Evolutionary conservation across 1,140 invertebrate genomes (phyloP), one percentile per base, ranked within the genome.

Genomic region (Leptonema lineaticorne): DNA sequence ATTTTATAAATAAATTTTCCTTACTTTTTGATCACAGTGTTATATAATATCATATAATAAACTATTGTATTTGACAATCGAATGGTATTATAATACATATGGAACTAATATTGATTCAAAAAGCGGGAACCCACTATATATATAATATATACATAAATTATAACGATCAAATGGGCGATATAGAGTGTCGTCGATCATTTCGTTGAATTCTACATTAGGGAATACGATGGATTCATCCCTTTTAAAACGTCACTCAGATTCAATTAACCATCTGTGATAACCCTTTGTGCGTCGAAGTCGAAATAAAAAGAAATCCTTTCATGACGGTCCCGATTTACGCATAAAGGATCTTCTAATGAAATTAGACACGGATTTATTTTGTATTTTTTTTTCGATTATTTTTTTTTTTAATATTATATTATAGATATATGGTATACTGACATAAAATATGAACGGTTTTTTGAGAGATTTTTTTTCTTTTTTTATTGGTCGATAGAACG

Each of bases 311-410:
- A 30, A 59, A 59, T 29, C 57, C 28, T 59, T 59, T 33, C 57
- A 59, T 16, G 57, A 29, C 33, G 20, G 57, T 41, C 50, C 50
- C 57, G 4, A 3, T 33, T 37, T 20, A 33, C 59, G 33, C 37
- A 45, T 62, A 62, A 62, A 24, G 30, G 59, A 45, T 27, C 59
- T 11, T 24, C 59, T 62, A 62, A 62, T 62, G 59, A 45, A 62
- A 62, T 62, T 62, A 27, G 59, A 14, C 59, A 62, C 37, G 59
- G 33, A 62, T 62, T 20, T 26, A 37, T 62, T 45, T 37, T 62
- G n/a, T n/a, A n/a, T n/a, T n/a, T n/a, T n/a, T n/a, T 28, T 58
- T 58, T 16, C 20, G 29, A n/a, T 50, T 22, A 50, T 18, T 18
- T 53, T 41, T 41, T 41, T 41, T 16, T n/a, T n/a, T n/a, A n/a